Conservation (phyloP, 2,888 invertebrate species). For the Aphidius colemani region DNA sequence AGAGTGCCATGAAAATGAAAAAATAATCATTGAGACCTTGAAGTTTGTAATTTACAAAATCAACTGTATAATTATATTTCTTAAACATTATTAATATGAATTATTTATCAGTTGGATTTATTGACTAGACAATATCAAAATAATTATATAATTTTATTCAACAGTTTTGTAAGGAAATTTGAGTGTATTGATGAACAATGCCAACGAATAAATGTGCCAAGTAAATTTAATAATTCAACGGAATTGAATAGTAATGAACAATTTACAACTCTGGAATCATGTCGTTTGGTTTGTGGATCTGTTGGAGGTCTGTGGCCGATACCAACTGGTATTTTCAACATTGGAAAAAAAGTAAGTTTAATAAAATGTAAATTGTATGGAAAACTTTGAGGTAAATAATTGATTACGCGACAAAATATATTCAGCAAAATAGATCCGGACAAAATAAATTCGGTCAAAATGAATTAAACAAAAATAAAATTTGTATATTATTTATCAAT, state of each 20-base stretch:
- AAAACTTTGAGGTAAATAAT: background rate
- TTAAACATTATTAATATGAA: background rate
- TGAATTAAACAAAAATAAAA: too few species aligned
- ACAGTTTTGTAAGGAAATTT: conserved; percentile 42
- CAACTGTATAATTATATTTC: too few species aligned
- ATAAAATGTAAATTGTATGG: background rate
- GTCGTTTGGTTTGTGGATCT: conserved; percentile 44
- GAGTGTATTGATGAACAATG: conserved; percentile 42
- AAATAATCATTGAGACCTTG: too few species aligned
- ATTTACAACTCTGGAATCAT: conserved; percentile 44
- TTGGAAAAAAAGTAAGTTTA: conserved; percentile 40
- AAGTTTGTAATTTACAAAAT: too few species aligned
- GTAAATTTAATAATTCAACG: conserved; percentile 27
- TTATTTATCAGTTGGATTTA: background rate
- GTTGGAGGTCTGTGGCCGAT: conserved; percentile 46
- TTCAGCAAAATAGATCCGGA: too few species aligned
- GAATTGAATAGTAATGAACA: conserved; percentile 28
- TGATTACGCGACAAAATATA: too few species aligned
- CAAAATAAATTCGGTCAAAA: too few species aligned
- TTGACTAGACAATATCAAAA: background rate
- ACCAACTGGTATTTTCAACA: conserved; percentile 39
- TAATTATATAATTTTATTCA: background rate
- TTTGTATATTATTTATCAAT: too few species aligned
- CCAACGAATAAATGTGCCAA: conserved; percentile 33
- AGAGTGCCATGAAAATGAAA: too few species aligned